A percentile compares a stretch with the other conserved stretches of the same genome.
These are phyloP conservation scores for Parambassis ranga DNA, from an alignment of 2,797 vertebrate species.

Conservation along the genomic window DNA sequence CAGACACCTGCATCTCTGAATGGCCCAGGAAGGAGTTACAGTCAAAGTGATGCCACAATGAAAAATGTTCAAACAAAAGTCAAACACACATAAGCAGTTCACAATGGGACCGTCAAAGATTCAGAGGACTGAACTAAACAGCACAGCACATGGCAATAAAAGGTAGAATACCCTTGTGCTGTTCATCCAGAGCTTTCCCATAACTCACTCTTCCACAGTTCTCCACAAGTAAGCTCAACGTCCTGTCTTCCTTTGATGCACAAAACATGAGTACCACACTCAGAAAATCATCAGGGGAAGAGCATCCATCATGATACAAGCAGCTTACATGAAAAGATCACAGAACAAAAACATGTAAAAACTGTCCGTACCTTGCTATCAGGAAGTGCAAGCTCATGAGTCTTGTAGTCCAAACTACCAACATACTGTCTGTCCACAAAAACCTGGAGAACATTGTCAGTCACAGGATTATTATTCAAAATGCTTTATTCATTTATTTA, in stretches of 20 bases:
- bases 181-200: constrained; percentile 84
- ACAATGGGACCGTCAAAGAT: neutral
- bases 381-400: constrained; percentile 78
- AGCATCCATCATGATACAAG: neutral
- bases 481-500: too few species aligned
- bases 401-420: constrained; percentile 87
- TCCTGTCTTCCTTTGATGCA: constrained; percentile 79
- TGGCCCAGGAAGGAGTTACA: too few species aligned
- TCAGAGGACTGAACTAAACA: neutral
- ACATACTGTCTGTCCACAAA: constrained; percentile 85
- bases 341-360: neutral
- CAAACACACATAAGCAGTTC: neutral
- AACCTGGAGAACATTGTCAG: constrained; percentile 77
- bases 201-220: constrained; percentile 94
- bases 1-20: neutral
- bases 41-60: too few species aligned
- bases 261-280: neutral
- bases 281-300: neutral
- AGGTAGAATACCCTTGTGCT: constrained; percentile 88
- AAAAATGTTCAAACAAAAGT: too few species aligned
- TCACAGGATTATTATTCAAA: neutral
- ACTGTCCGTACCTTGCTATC: constrained; percentile 79
- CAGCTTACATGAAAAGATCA: neutral
- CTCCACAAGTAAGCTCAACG: constrained; percentile 88
- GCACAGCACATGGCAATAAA: neutral